Evolutionary conservation across 2,888 invertebrate genomes (phyloP), one percentile per base, ranked within the genome.

Genomic region (Petrolisthes manimaculis): DNA sequence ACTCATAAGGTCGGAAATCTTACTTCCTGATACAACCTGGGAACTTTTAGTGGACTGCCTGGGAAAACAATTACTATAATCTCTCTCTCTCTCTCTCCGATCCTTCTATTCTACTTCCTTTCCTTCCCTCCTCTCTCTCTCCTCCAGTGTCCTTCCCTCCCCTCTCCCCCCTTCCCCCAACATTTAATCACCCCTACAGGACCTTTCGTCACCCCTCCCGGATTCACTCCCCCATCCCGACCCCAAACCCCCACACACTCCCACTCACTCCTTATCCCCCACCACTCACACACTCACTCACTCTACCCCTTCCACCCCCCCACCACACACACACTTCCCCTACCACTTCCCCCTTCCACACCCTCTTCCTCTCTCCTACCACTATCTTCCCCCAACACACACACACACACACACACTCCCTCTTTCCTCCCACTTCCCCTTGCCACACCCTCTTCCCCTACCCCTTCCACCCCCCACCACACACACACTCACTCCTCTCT

Each of bases 261-360:
- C 51, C 54, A 21, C 80, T 4, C 80, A 37, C 80, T 80, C 54
- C 54, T 78, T 78, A 12, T 78, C n/a, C 6, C 78, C 51, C 78
- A n/a, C 53, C 21, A 12, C 21, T 2, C 21, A 9, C 12, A 12
- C 54, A 18, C 56, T 55, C 56, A 14, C 55, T 6, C 80, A 51
- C 55, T 81, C 81, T 56, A 21, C 54, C 55, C 61, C 82, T 67
- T 18, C 61, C 69, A 51, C 61, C 24, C 51, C 51, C 24, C 51
- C 82, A 3, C 61, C 37, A 53, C 69, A 82, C 21, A n/a, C 51
- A 77, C 21, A 67, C 14, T n/a, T 74, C n/a, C 9, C 56, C 21
- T 5, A 14, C 18, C 18, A 14, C 61, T 18, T 18, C 9, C 61
- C 61, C 9, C 18, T 61, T 1, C 61, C 61, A 61, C 9, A 18